Base-by-base conservation (phyloP, 1,140 invertebrate species). In the Melipona quadrifasciata region DNA sequence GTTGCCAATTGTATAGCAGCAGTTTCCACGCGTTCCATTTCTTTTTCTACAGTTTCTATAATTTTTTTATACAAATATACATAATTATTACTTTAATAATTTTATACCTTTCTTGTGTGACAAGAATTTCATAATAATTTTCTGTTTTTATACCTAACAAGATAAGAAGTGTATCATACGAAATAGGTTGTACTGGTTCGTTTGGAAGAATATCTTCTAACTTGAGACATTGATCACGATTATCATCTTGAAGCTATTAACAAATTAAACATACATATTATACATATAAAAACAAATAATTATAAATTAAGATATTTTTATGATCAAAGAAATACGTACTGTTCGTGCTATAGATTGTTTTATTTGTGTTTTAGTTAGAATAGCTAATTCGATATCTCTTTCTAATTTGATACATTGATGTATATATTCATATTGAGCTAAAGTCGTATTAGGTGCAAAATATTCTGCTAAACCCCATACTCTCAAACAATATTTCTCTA, bases 401-500 rank as follows among this genome's bases (percentile, higher is more conserved):
- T 99, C 98, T 90, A 99, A 94, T 93, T 99, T 99, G 65, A 99
- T 97, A 94, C 98, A 99, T 88, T 98, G 97, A 92, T 99, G 98
- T 81, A 99, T 97, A 94, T 99, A 99, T 92, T 98, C 98, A 95
- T 99, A 98, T 92, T 99, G 97, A 74, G 96, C 97, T 39, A 99
- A 95, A 53, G 94, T 95, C 19, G 96, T 96, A 51, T 95, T 96
- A 65, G 95, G 95, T 74, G 96, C 96, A 68, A 98, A 94, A 94
- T 98, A 98, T 93, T 99, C 98, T 79, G 97, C 96, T 67, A 97
- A 95, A 27, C 97, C 97, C 95, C 96, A 97, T 76, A 98, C 97
- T 96, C 98, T 95, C n/a, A 96, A 93, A 87, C 92, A 93, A 90
- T 96, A 98, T 91, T 96, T 97, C 82, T 96, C 96, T 83, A 96